Percentiles rank a stretch among this genome's conserved stretches.
These are phyloP conservation scores for Tachypleus tridentatus DNA, from an alignment of 1,140 invertebrate genomes.

Conservation along the genomic window DNA sequence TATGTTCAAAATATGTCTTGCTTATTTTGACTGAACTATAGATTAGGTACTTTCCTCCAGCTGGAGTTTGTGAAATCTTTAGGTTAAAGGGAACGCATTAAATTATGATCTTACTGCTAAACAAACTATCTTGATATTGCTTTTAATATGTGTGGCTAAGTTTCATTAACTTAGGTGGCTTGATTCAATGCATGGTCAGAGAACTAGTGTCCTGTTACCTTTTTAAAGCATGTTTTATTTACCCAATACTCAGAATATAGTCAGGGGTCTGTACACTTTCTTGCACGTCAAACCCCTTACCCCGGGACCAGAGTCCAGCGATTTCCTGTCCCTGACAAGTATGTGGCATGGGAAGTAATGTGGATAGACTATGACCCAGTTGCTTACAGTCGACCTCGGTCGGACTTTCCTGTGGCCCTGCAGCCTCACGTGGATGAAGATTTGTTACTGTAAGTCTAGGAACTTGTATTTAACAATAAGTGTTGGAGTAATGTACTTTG, in stretches of 20 bases:
- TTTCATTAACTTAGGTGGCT: neutral
- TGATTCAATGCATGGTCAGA: neutral
- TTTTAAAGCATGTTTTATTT: neutral
- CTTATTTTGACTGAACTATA: no score
- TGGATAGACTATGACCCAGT: constrained; percentile 35
- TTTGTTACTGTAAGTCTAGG: constrained; percentile 30
- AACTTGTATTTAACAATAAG: no score
- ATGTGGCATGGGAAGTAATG: constrained; percentile 38
- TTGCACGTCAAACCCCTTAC: constrained; percentile 36
- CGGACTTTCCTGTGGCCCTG: constrained; percentile 29
- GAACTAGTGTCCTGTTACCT: neutral
- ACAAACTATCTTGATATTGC: neutral
- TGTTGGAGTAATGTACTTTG: no score
- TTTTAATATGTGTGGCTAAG: neutral
- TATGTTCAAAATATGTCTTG: no score
- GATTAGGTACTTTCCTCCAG: no score
- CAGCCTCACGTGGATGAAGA: constrained; percentile 34
- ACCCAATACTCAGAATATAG: neutral
- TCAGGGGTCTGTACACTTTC: constrained; percentile 25
- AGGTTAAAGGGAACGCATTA: neutral
- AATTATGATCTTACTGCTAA: constrained; percentile 3
- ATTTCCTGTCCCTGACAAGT: constrained; percentile 39
- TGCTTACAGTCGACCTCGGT: constrained; percentile 28
- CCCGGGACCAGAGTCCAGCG: constrained; percentile 33
- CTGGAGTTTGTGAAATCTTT: no score